Conservation (phyloP, 1,140 invertebrate species). For the Drosophila equinoxialis region DNA sequence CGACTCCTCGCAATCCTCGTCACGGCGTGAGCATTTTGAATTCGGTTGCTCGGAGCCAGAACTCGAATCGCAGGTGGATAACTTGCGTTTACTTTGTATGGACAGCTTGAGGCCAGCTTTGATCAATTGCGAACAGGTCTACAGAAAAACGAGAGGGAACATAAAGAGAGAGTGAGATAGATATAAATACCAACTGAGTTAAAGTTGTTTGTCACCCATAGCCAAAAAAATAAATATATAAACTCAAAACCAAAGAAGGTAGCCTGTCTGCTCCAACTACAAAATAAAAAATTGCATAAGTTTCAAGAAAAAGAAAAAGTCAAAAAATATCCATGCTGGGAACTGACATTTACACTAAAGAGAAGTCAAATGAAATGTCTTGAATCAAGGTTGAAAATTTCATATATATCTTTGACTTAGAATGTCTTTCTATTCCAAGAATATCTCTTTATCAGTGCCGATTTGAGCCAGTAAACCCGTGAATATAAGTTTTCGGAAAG, state of each 20-base stretch:
- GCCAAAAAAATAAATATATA: constrained; percentile 55
- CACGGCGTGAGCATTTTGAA: constrained; percentile 74
- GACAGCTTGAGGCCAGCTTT: constrained; percentile 95
- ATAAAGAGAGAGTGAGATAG: constrained; percentile 22
- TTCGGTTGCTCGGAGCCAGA: constrained; percentile 84
- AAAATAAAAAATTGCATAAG: constrained; percentile 36
- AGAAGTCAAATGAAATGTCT: neutral
- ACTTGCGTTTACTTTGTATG: constrained; percentile 93
- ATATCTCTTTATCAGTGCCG: too few species aligned
- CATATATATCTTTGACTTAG: neutral
- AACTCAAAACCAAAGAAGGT: constrained; percentile 50
- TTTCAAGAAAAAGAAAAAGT: neutral
- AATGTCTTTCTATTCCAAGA: neutral
- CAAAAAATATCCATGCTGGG: constrained; percentile 8
- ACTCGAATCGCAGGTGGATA: constrained; percentile 86
- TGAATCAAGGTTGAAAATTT: neutral
- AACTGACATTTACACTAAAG: neutral
- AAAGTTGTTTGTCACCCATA: constrained; percentile 73
- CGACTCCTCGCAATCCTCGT: constrained; percentile 75
- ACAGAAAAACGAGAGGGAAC: constrained; percentile 63
- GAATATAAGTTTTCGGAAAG: too few species aligned
- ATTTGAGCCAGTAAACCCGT: too few species aligned
- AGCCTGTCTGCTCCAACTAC: constrained; percentile 15
- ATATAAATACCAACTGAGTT: constrained; percentile 40
- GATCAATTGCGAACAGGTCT: constrained; percentile 94